Conservation (phyloP, 2,113 vertebrate genomes). For the Pygoscelis adeliae region DNA sequence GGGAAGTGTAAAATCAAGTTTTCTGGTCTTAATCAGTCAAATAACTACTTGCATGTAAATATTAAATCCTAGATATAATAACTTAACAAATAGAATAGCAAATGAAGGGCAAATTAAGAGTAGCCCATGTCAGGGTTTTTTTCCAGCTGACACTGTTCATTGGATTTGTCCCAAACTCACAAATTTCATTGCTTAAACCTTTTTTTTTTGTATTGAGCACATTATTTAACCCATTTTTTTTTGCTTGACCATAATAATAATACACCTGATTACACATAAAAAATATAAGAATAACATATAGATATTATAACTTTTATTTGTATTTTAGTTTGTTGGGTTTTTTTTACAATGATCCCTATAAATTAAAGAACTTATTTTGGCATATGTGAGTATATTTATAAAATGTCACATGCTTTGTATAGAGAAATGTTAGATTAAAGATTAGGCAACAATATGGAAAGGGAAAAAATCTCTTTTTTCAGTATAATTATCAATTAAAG, state of each 20-base stretch:
- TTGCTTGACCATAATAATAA: not conserved
- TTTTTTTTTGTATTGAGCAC: not conserved
- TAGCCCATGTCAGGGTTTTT: not conserved
- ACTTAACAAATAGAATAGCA: not conserved
- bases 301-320: not conserved
- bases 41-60: not conserved
- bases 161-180: not conserved
- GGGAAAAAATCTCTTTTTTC: not conserved
- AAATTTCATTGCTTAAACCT: not conserved
- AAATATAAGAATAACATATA: not conserved
- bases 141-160: not conserved
- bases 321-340: not conserved
- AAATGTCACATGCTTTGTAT: not conserved
- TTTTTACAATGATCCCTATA: not conserved
- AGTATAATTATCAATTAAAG: not conserved
- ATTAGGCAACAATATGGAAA: not conserved
- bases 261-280: not conserved
- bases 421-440: not conserved
- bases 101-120: not conserved
- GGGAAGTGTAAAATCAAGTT: not conserved
- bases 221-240: not conserved
- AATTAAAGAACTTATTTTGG: not conserved
- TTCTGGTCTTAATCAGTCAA: not conserved
- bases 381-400: not conserved
- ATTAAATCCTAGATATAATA: not conserved